Evolutionary conservation across 2,888 invertebrate genomes (phyloP).

Genomic region (Herminia tarsipennalis): DNA sequence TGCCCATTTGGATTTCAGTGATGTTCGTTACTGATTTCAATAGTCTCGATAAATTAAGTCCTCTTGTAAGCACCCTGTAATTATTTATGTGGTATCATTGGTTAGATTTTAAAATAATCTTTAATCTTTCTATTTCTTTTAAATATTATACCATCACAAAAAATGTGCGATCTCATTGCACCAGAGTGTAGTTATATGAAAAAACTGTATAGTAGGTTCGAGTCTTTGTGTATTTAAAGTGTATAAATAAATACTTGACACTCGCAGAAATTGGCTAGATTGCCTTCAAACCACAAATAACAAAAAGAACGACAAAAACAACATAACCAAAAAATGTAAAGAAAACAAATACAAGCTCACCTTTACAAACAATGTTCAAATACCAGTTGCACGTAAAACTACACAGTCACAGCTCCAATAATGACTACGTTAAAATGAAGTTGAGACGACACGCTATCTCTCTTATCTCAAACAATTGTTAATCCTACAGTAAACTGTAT

Average conservation of each 20-base stretch:
- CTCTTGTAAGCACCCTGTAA: no score
- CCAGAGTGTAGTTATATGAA: no score
- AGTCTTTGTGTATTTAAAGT: no score
- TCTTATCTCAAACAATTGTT: constrained; percentile 6
- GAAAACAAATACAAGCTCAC: constrained; percentile 11
- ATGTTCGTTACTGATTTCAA: no score
- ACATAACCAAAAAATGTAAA: constrained; percentile 4
- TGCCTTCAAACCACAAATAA: neutral
- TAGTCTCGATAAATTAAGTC: no score
- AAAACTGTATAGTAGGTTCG: no score
- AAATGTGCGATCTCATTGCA: no score
- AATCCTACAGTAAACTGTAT: constrained; percentile 6
- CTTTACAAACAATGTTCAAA: constrained; percentile 8
- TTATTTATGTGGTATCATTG: no score
- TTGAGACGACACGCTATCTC: constrained; percentile 3
- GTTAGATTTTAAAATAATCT: no score
- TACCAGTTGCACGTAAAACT: constrained; percentile 6
- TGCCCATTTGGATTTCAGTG: no score
- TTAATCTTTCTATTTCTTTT: no score
- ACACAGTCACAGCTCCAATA: constrained; percentile 22
- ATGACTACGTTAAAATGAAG: constrained; percentile 25
- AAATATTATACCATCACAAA: no score
- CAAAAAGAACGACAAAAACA: neutral
- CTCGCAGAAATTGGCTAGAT: neutral
- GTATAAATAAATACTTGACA: neutral